Conservation (phyloP, 2,113 vertebrate species). For the Nansenia antarctica region DNA sequence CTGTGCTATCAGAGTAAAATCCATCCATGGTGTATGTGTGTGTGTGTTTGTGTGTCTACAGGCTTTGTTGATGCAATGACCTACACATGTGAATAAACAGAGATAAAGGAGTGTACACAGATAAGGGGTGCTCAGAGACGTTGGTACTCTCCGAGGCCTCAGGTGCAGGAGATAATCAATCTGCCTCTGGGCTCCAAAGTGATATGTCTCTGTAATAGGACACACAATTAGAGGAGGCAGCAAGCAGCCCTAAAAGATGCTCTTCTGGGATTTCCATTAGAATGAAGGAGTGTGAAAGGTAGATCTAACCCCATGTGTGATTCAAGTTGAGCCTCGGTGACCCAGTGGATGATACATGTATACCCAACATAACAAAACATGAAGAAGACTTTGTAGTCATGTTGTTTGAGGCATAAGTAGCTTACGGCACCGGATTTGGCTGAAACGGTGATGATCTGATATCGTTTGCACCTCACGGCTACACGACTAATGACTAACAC, state of each 20-base stretch:
- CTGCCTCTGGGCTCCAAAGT: background rate
- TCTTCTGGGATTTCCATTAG: background rate
- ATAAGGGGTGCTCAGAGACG: background rate
- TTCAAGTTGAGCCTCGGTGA: too few relatives aligned
- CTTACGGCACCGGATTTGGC: too few relatives aligned
- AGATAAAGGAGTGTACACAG: background rate
- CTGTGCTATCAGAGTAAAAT: background rate
- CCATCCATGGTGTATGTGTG: background rate
- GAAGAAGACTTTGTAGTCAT: too few relatives aligned
- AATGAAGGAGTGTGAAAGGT: background rate
- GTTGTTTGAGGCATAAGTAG: too few relatives aligned
- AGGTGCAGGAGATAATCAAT: slow-evolving; percentile 1
- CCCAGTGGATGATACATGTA: too few relatives aligned
- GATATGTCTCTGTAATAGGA: background rate
- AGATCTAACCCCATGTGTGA: too few relatives aligned
- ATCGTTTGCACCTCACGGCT: too few relatives aligned
- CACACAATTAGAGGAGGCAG: background rate
- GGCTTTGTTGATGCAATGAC: background rate
- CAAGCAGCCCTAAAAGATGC: background rate
- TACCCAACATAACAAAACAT: too few relatives aligned
- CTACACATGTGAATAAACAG: background rate
- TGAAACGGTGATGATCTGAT: too few relatives aligned
- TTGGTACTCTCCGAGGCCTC: background rate
- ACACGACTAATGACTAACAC: too few relatives aligned
- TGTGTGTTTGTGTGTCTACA: background rate